Evolutionary conservation across 2,113 vertebrate genomes (phyloP).

Genomic region (Odocoileus virginianus): DNA sequence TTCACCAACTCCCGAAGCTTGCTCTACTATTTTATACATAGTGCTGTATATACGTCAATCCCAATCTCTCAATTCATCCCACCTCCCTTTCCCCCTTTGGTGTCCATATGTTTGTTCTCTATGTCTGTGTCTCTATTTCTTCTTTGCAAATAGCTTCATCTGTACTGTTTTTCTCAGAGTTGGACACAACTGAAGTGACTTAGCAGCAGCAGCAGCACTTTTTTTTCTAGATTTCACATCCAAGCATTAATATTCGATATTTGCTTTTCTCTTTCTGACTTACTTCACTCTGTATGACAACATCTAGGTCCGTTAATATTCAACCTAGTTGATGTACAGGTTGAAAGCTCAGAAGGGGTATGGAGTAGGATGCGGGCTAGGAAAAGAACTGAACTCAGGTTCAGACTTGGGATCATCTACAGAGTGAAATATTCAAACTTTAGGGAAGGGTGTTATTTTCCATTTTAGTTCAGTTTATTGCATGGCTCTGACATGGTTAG

Average conservation of each 20-base stretch:
- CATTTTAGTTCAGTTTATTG: background rate
- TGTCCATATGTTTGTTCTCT: background rate
- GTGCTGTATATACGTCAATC: background rate
- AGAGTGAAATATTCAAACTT: background rate
- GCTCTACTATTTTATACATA: background rate
- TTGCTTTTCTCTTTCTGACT: background rate
- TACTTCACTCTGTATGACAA: background rate
- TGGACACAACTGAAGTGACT: no score
- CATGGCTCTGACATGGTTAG: background rate
- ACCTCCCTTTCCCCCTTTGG: background rate
- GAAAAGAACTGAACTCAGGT: background rate
- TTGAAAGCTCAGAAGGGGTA: background rate
- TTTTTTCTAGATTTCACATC: background rate
- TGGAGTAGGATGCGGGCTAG: background rate
- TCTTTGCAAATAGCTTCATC: background rate
- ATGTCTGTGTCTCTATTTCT: background rate
- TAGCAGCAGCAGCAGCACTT: no score
- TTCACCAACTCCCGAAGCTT: background rate
- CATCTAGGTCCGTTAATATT: background rate
- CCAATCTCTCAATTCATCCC: background rate
- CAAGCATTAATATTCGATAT: background rate
- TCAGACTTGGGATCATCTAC: background rate
- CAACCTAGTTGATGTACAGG: background rate
- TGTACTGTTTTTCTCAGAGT: background rate
- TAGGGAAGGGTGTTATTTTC: background rate